These are phyloP conservation scores for Epistrophella euchroma DNA, from an alignment of 2,888 invertebrate species.

Conservation along the genomic window DNA sequence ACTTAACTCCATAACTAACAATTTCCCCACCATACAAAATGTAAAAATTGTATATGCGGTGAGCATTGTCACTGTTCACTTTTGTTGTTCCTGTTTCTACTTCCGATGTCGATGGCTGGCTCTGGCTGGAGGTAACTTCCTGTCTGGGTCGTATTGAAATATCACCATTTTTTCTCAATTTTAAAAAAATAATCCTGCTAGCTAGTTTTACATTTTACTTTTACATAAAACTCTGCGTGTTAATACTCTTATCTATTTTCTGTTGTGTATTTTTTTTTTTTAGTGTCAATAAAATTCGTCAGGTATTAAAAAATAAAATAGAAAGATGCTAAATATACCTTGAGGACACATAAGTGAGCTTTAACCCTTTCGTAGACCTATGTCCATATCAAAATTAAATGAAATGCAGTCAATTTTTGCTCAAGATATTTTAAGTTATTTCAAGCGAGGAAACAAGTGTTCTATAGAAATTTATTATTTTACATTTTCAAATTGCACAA, in stretches of 20 bases:
- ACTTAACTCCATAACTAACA: conserved; percentile 55
- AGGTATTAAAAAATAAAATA: too few relatives aligned
- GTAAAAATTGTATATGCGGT: conserved; percentile 46
- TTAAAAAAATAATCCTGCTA: not conserved
- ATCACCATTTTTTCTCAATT: not conserved
- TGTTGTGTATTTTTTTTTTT: too few relatives aligned
- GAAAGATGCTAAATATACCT: too few relatives aligned
- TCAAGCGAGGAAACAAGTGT: too few relatives aligned
- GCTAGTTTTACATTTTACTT: not conserved
- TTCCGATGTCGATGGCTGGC: conserved; percentile 38
- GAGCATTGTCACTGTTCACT: conserved; percentile 15
- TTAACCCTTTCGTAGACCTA: too few relatives aligned
- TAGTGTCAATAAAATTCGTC: too few relatives aligned
- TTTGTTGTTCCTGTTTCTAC: conserved; percentile 17
- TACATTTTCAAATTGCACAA: conserved; percentile 2
- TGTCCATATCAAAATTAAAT: too few relatives aligned
- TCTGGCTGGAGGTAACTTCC: conserved; percentile 41
- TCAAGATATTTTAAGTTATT: too few relatives aligned
- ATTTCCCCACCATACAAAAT: conserved; percentile 34
- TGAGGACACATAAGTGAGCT: too few relatives aligned
- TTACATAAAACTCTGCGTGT: not conserved
- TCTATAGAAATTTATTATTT: not conserved
- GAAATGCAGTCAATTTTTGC: too few relatives aligned
- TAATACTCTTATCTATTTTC: not conserved
- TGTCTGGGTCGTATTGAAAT: conserved; percentile 16